Evolutionary conservation across 2,113 vertebrate genomes (phyloP).

Genomic region (Neogobius melanostomus): DNA sequence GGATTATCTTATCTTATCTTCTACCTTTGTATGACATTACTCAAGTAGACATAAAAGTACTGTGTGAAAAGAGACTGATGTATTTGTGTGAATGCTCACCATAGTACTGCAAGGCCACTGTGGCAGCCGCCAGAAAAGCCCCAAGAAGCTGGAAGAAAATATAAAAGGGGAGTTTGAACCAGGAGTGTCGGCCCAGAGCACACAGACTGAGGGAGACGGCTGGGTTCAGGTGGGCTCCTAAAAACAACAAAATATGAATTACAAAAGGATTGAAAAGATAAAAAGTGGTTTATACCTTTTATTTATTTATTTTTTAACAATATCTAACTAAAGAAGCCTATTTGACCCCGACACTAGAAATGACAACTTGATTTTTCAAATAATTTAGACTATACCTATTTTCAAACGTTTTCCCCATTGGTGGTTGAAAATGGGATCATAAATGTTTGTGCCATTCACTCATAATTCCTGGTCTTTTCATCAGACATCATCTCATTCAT

Average conservation of each 20-base stretch:
- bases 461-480: too few species aligned
- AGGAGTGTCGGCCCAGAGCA: slow-evolving; percentile 74
- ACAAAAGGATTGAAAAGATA: background rate
- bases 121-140: slow-evolving; percentile 76
- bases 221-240: slow-evolving; percentile 87
- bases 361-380: too few species aligned
- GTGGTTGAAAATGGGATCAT: too few species aligned
- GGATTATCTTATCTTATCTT: too few species aligned
- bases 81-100: slow-evolving; percentile 65
- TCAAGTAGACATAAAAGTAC: background rate
- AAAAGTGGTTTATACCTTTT: background rate
- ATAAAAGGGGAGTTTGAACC: slow-evolving; percentile 82
- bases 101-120: slow-evolving; percentile 76
- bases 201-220: slow-evolving; percentile 82
- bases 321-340: too few species aligned
- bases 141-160: slow-evolving; percentile 66
- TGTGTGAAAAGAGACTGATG: background rate
- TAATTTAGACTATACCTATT: too few species aligned
- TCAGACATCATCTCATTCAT: too few species aligned
- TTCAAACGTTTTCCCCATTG: too few species aligned
- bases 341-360: too few species aligned
- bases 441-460: too few species aligned
- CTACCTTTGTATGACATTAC: too few species aligned
- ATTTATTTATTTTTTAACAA: background rate
- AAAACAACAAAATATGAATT: background rate